Evolutionary conservation across 2,113 vertebrate genomes (phyloP).

Genomic region (Rousettus leschenaultii): DNA sequence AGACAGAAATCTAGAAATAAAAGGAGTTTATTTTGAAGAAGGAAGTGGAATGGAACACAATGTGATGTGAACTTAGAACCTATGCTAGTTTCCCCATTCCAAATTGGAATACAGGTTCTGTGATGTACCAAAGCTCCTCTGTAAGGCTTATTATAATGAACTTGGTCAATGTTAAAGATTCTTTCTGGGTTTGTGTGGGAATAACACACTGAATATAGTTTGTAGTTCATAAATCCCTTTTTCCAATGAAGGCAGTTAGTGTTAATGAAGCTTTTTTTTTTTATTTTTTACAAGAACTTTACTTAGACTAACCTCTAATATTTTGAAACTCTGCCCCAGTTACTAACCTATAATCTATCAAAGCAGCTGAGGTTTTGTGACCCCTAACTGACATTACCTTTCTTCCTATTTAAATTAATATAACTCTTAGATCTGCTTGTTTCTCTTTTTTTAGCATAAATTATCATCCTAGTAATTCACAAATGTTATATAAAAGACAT

Average conservation of each 20-base stretch:
- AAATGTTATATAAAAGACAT: neutral
- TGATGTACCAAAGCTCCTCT: neutral
- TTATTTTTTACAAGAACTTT: neutral
- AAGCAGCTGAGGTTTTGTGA: neutral
- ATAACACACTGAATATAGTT: neutral
- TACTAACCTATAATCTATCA: neutral
- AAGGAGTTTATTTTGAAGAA: neutral
- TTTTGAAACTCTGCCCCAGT: neutral
- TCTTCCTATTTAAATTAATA: neutral
- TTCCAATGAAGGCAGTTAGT: neutral
- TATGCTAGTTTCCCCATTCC: neutral
- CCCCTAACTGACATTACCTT: neutral
- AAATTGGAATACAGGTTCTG: constrained; percentile 18
- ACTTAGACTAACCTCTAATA: neutral
- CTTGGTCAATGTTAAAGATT: neutral
- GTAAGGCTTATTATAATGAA: neutral
- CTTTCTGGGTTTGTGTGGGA: neutral
- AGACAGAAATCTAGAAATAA: too few relatives aligned
- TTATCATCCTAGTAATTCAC: neutral
- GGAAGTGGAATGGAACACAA: neutral
- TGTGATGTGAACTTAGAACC: neutral
- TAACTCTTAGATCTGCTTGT: neutral
- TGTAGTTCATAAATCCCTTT: neutral
- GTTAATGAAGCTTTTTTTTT: neutral
- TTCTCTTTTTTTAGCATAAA: neutral